Evolutionary conservation across 2,113 vertebrate genomes (phyloP).

Genomic region (Morone chrysops): DNA sequence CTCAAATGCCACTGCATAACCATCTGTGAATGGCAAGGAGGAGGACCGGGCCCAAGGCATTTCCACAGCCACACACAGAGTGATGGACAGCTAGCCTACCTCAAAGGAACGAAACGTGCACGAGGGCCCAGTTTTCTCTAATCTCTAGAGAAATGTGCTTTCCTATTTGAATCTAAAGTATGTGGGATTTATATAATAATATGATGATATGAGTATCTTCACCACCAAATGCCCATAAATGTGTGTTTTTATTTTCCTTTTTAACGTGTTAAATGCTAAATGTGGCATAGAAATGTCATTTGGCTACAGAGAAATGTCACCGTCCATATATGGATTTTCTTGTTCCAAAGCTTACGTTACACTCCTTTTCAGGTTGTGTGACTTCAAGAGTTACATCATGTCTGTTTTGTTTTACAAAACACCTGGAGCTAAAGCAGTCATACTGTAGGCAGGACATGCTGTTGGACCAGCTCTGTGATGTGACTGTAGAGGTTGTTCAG

Average conservation of each 20-base stretch:
- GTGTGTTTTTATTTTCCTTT: conserved; percentile 6
- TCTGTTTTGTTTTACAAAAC: conserved; percentile 34
- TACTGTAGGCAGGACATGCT: conserved; percentile 7
- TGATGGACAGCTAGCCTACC: conserved; percentile 73
- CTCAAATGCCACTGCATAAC: conserved; percentile 78
- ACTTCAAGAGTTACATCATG: background rate
- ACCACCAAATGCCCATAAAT: background rate
- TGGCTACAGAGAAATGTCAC: background rate
- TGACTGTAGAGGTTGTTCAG: conserved; percentile 27
- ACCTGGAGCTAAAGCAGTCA: conserved; percentile 16
- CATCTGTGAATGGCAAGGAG: conserved; percentile 74
- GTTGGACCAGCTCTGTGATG: conserved; percentile 17
- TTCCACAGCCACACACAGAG: conserved; percentile 56
- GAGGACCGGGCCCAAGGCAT: conserved; percentile 58
- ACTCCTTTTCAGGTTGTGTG: conserved; percentile 1
- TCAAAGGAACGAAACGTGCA: conserved; percentile 55
- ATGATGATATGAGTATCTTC: background rate
- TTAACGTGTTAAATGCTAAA: conserved; percentile 12
- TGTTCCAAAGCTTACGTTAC: background rate
- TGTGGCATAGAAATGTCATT: background rate
- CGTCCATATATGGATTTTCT: background rate
- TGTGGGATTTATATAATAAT: conserved; percentile 15
- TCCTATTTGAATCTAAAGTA: conserved; percentile 46
- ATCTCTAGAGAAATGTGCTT: conserved; percentile 28
- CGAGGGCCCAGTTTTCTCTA: conserved; percentile 18